Base-by-base conservation (phyloP, 64 coral and sea anemone species). In the Pachyseris speciosa region DNA sequence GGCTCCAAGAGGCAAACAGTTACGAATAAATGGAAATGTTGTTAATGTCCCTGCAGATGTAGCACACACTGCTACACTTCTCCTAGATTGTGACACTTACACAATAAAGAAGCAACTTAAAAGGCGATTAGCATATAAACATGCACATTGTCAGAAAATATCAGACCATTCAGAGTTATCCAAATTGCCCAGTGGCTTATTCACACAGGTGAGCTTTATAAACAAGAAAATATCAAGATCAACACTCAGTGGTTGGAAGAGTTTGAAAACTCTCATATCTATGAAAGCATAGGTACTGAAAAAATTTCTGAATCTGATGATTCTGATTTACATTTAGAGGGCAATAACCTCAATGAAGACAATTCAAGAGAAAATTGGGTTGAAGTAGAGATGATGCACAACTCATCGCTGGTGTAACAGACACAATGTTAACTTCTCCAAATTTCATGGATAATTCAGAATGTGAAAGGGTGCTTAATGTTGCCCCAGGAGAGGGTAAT, bases 31-130 rank as follows among this genome's bases (percentile, higher is more conserved):
- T 63, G 80, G 57, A 16, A 84, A 84, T 65, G 53, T 84, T 42
- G 80, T n/a, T n/a, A n/a, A n/a, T n/a, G n/a, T 84, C 24, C 80
- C 80, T 65, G 80, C 80, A 37, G 43, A 84, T 84, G 80, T 84
- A 2, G 34, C 34, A 40, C 22, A 84, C n/a, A 67, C 80, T 65
- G 80, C 37, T 28, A 65, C 9, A 40, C 34, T 66, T 37, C 34
- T 84, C 2, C 80, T 13, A 84, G 80, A 65, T 16, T 84, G 28
- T 85, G 83, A 85, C 3, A 85, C 43, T 25, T 32, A n/a, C 19
- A 85, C 80, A 20, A 67, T 84, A 37, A 84, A 84, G 53, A 37
- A 66, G 53, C 4, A 84, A 42, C 43, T 84, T 40, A 84, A 84
- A 25, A 84, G 81, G 37, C 32, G 19, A 15, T 43, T 86, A 13